These are phyloP conservation scores for Casuarius casuarius DNA, from an alignment of 2,113 vertebrate species.

Conservation along the genomic window DNA sequence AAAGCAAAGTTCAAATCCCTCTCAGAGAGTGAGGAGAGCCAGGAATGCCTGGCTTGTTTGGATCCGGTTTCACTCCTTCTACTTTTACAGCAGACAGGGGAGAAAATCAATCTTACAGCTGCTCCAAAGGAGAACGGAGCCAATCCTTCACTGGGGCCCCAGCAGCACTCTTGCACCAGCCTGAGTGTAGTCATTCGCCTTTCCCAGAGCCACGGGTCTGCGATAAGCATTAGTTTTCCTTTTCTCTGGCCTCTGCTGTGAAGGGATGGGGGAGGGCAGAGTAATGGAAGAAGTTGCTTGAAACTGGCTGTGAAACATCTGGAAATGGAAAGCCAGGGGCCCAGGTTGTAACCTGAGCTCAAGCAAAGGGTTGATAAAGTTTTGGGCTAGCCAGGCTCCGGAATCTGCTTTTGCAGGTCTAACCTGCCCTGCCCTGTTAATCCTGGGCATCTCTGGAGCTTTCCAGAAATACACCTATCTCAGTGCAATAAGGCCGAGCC, in stretches of 20 bases:
- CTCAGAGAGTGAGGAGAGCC: rapidly evolving
- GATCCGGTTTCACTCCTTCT: neutral
- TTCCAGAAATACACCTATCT: neutral
- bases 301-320: neutral
- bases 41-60: neutral
- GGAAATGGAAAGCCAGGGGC: neutral
- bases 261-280: neutral
- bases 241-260: neutral
- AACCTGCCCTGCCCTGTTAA: neutral
- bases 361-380: neutral
- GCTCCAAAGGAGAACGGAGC: neutral
- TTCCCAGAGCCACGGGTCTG: neutral
- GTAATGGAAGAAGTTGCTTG: neutral
- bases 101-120: neutral
- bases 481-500: neutral
- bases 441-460: neutral
- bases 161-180: rapidly evolving
- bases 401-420: neutral
- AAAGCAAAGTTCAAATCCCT: neutral
- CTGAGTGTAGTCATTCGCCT: neutral
- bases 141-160: neutral
- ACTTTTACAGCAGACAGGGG: neutral
- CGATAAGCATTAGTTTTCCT: neutral
- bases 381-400: neutral
- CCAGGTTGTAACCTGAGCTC: neutral